phyloP scores from a whole-genome alignment of 2,113 vertebrate genomes.

The Nettapus auritus region DNA sequence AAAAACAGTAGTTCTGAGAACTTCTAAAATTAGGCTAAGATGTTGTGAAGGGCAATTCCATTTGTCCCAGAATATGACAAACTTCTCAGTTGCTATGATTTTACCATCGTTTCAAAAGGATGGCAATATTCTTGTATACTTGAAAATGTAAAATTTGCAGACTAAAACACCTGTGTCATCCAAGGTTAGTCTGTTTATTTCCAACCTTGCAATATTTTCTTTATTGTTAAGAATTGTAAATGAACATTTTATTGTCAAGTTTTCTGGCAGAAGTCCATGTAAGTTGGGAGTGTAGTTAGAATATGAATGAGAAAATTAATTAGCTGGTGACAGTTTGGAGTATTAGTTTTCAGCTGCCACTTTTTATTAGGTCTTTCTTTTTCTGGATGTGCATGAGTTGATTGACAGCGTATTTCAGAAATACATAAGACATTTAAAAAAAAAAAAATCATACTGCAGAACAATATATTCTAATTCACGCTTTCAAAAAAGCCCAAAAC shows the following conservation, averaged over 20 bases:
- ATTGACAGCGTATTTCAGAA: background rate
- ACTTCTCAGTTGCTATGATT: background rate
- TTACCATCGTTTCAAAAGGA: background rate
- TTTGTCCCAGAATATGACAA: background rate
- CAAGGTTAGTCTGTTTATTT: background rate
- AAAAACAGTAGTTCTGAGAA: background rate
- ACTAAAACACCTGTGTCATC: background rate
- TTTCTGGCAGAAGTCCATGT: background rate
- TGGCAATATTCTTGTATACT: background rate
- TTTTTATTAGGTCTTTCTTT: slow-evolving; percentile 17
- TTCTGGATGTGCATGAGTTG: background rate
- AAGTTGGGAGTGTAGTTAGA: background rate
- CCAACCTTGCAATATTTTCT: slow-evolving; percentile 9
- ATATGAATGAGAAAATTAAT: slow-evolving; percentile 47
- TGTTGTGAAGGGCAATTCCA: background rate
- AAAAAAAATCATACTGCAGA: background rate
- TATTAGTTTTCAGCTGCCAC: slow-evolving; percentile 20
- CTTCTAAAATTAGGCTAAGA: background rate
- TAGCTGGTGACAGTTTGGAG: slow-evolving; percentile 11
- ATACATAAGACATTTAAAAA: background rate
- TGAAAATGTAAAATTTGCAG: background rate
- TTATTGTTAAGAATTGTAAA: slow-evolving; percentile 6
- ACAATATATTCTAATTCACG: background rate
- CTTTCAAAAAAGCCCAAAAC: background rate
- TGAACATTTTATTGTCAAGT: background rate